phyloP scores from a whole-genome alignment of 2,113 vertebrate genomes.

The Glaucidium brasilianum region DNA sequence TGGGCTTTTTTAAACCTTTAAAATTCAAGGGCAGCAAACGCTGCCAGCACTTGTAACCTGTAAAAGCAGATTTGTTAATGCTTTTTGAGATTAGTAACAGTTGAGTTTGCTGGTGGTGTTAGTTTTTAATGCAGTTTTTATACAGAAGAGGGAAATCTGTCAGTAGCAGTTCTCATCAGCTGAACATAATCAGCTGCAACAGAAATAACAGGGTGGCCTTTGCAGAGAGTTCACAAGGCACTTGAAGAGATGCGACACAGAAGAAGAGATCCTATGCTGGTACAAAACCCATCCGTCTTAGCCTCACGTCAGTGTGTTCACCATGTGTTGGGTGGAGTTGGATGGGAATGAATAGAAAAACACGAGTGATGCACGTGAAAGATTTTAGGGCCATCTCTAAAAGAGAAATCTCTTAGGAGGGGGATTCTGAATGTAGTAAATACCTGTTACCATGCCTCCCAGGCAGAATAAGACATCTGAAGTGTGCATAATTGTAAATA shows the following conservation, averaged over 20 bases:
- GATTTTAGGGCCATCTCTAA: background rate
- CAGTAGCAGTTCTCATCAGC: background rate
- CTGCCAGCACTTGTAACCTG: background rate
- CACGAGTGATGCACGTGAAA: background rate
- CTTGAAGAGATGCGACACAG: background rate
- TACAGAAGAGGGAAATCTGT: background rate
- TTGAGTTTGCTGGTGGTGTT: background rate
- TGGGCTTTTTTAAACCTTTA: background rate
- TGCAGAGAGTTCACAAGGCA: rapidly evolving
- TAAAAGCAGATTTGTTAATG: background rate
- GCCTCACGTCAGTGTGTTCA: no score
- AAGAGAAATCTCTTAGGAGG: background rate
- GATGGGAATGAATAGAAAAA: background rate
- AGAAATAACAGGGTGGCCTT: no score
- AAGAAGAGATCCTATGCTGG: background rate
- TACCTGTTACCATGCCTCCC: rapidly evolving
- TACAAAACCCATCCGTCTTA: background rate
- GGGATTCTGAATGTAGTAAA: background rate
- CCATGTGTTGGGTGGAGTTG: rapidly evolving
- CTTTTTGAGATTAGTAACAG: background rate
- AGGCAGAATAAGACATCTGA: background rate
- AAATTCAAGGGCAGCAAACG: background rate
- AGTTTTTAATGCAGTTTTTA: background rate
- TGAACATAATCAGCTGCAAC: background rate
- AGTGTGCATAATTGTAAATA: rapidly evolving